Percentiles rank a stretch among this genome's conserved stretches.
Evolutionary conservation across 2,797 vertebrate genomes (phyloP).

Genomic region (Valencia hispanica): DNA sequence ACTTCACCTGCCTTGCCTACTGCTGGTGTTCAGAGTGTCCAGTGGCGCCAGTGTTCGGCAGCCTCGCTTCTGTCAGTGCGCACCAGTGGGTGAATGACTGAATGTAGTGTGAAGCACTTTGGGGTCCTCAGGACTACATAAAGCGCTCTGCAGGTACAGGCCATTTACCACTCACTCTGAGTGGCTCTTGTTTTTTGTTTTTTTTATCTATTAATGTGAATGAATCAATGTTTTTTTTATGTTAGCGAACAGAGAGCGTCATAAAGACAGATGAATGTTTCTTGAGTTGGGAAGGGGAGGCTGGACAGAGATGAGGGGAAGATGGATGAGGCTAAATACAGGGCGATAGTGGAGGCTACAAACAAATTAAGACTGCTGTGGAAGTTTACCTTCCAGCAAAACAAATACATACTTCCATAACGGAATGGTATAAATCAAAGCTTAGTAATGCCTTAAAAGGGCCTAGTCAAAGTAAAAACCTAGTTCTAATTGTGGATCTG

Average conservation of each 20-base stretch:
- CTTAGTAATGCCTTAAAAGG: neutral
- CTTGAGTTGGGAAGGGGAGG: neutral
- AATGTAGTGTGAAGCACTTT: no score
- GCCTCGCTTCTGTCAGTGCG: no score
- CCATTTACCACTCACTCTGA: no score
- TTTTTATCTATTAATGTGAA: conserved; percentile 11
- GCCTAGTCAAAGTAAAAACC: neutral
- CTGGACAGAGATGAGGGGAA: neutral
- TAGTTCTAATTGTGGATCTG: neutral
- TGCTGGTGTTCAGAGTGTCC: no score
- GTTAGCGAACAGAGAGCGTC: no score
- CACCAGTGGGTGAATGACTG: no score
- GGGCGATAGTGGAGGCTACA: neutral
- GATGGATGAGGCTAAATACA: neutral
- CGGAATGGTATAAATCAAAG: neutral
- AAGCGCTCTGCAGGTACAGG: no score
- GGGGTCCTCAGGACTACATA: no score
- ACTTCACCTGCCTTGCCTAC: no score
- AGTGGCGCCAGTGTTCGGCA: no score
- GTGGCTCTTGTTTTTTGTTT: neutral
- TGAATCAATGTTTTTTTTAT: no score
- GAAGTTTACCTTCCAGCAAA: neutral
- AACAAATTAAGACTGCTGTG: neutral
- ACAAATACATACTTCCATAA: neutral
- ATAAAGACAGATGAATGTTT: no score